These are phyloP conservation scores for Isotomurus palustris DNA, from an alignment of 2,888 invertebrate genomes.

Conservation along the genomic window DNA sequence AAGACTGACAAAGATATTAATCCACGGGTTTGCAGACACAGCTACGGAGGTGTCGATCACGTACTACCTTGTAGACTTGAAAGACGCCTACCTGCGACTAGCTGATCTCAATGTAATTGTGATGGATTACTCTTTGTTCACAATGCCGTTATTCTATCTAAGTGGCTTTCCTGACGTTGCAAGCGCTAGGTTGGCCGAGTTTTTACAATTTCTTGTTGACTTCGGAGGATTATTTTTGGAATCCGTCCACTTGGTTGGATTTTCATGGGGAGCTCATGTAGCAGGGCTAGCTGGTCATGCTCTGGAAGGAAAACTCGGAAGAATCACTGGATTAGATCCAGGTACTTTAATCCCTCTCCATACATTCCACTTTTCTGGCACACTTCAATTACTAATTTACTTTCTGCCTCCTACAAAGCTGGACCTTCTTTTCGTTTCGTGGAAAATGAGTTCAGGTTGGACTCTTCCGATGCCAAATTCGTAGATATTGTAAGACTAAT, in stretches of 20 bases:
- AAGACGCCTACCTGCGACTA: conserved; percentile 32
- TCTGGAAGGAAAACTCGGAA: conserved; percentile 17
- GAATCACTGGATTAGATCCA: conserved; percentile 47
- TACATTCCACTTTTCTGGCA: background rate
- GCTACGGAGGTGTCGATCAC: conserved; percentile 38
- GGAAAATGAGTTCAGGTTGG: conserved; percentile 45
- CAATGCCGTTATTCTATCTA: conserved; percentile 32
- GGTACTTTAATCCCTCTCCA: too few species aligned
- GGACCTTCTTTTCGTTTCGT: conserved; percentile 47
- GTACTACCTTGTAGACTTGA: conserved; percentile 33
- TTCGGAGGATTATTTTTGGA: conserved; percentile 11
- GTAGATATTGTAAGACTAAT: conserved; percentile 49
- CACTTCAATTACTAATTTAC: conserved; percentile 1
- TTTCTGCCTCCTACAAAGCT: conserved; percentile 34
- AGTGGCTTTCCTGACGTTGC: conserved; percentile 24
- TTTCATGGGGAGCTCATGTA: conserved; percentile 32
- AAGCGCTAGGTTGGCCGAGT: conserved; percentile 17
- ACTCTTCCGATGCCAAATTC: conserved; percentile 48
- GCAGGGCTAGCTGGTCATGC: conserved; percentile 30
- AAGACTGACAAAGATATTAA: conserved; percentile 33
- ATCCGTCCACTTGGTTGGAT: conserved; percentile 26
- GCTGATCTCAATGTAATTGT: conserved; percentile 37
- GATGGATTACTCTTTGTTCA: conserved; percentile 33
- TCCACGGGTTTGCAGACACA: too few species aligned
- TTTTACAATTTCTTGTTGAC: conserved; percentile 26